Conservation (phyloP, 2,113 vertebrate genomes). For the Oxygymnocypris stewartii region DNA sequence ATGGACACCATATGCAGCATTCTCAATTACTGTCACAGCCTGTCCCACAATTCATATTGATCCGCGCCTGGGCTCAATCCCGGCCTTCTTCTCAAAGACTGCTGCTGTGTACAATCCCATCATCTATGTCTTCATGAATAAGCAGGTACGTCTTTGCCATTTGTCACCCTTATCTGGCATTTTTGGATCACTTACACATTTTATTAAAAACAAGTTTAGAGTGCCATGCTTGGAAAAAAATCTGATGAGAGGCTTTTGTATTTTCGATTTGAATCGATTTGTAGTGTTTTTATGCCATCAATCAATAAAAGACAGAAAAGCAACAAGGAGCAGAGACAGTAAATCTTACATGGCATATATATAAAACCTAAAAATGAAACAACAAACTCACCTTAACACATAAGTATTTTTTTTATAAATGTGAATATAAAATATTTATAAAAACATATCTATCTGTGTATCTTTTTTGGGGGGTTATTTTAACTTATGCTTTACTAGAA, state of each 20-base stretch:
- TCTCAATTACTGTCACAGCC: slow-evolving; percentile 81
- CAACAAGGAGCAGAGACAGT: neutral
- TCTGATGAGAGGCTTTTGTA: neutral
- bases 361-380: neutral
- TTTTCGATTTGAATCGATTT: slow-evolving; percentile 13
- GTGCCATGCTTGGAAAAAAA: neutral
- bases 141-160: slow-evolving; percentile 74
- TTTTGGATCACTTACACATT: slow-evolving; percentile 1
- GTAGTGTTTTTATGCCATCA: neutral
- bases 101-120: slow-evolving; percentile 87
- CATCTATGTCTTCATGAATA: slow-evolving; percentile 93
- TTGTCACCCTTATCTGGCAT: neutral
- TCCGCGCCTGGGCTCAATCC: slow-evolving; percentile 80
- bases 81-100: slow-evolving; percentile 89
- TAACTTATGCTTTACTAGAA: neutral
- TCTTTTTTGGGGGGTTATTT: too few species aligned
- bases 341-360: neutral
- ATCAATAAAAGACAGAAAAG: neutral
- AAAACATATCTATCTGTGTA: too few species aligned
- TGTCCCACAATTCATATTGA: slow-evolving; percentile 81
- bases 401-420: neutral
- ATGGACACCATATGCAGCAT: slow-evolving; percentile 84
- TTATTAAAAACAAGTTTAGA: neutral
- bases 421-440: too few species aligned
- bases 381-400: neutral